Evolutionary conservation across 2,113 vertebrate species (phyloP), one percentile per base, ranked within the genome.

Genomic region (Tangachromis dhanisi): DNA sequence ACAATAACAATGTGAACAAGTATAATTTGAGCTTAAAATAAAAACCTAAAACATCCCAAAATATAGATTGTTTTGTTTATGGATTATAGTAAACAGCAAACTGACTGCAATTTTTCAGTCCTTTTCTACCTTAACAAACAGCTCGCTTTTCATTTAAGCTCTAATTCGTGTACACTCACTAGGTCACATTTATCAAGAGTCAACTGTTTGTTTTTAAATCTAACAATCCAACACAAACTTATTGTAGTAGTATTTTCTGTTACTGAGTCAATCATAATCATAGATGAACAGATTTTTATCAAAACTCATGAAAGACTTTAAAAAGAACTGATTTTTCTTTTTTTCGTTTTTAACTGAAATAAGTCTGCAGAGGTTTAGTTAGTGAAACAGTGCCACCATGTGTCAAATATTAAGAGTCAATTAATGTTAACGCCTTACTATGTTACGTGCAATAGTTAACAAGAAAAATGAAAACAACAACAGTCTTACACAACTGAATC

Each of bases 331-430:
- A 76, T 29, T 29, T 76, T 17, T 17, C 9, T 17, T 47, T 68
- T 35, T 66, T 63, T 2, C 31, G 3, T 5, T 68, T 66, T 38
- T 38, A 47, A 2, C 14, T 66, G 17, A 63, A 73, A 40, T 6
- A 5, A 29, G 12, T 17, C 61, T 21, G 19, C 6, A 26, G 80
- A 83, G 9, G 45, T 78, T 78, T 78, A 51, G 17, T 68, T 80
- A 66, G 73, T 63, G 78, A 93, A 95, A 94, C 92, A 95, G 91
- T 76, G 95, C 95, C 96, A 88, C 91, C 95, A 31, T 87, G 94
- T 96, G 96, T 87, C 45, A 63, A 55, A 84, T 4, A 51, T 16
- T 57, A 35, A 17, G 10, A 84, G 10, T 1, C 7, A 80, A 66
- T 35, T n/a, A 42, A 17, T 4, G 6, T n/a, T 26, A 13, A 79